phyloP scores from a whole-genome alignment of 92 coral and sea anemone genomes.

The Phenganax stokvisi region DNA sequence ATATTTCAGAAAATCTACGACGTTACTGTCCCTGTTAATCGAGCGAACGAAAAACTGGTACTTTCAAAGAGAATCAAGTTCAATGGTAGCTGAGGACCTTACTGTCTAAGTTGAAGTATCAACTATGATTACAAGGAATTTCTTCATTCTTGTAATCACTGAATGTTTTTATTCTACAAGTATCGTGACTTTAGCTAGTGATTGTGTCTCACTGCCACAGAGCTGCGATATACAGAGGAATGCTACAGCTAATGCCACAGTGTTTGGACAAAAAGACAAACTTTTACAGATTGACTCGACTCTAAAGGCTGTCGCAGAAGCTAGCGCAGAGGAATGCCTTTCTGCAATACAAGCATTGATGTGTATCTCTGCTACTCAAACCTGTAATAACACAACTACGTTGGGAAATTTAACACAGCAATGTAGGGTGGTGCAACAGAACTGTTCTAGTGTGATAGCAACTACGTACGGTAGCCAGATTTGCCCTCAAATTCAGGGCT shows the following conservation, averaged over 20 bases:
- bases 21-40: neutral
- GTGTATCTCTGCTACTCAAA: constrained; percentile 7
- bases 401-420: neutral
- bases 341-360: neutral
- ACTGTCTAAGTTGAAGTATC: neutral
- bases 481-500: neutral
- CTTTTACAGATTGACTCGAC: constrained; percentile 9
- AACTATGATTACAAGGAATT: constrained; percentile 8
- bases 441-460: neutral
- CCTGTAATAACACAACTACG: neutral
- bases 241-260: constrained; percentile 3
- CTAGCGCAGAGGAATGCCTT: neutral
- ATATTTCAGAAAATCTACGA: neutral
- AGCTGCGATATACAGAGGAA: neutral
- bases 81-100: neutral
- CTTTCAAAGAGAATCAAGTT: neutral
- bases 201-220: neutral
- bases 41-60: neutral
- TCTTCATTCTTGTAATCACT: neutral
- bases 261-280: neutral
- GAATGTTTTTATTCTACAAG: neutral
- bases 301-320: neutral
- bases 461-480: neutral
- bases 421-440: neutral
- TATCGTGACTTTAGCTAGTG: neutral